Percentiles rank a stretch among this genome's conserved stretches.
phyloP scores from a whole-genome alignment of 2,113 vertebrate genomes.

The Pyxicephalus adspersus region DNA sequence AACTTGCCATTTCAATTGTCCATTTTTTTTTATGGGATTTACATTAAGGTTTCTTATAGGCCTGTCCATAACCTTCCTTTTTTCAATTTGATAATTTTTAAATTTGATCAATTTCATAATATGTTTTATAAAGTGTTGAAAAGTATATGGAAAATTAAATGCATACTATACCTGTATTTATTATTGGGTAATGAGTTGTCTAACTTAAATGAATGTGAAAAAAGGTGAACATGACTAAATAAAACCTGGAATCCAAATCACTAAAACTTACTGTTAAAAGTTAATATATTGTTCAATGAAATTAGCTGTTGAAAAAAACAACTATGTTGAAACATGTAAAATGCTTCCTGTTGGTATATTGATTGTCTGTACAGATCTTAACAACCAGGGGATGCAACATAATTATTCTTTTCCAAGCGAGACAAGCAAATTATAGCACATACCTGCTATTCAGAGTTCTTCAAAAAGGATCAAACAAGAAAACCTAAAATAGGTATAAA shows the following conservation, averaged over 20 bases:
- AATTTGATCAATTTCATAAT: too few species aligned
- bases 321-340: constrained; percentile 33
- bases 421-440: constrained; percentile 38
- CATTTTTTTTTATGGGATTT: too few species aligned
- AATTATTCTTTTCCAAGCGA: constrained; percentile 23
- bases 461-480: not conserved
- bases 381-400: constrained; percentile 12
- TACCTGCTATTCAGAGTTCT: not conserved
- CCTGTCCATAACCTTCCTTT: too few species aligned
- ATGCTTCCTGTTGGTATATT: constrained; percentile 43
- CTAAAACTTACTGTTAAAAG: not conserved
- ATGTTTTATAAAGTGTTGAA: too few species aligned
- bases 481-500: constrained; percentile 3
- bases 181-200: not conserved
- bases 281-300: constrained; percentile 34
- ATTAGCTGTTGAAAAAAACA: constrained; percentile 15
- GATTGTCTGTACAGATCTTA: constrained; percentile 8
- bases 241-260: not conserved
- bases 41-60: too few species aligned
- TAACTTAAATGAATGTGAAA: too few species aligned
- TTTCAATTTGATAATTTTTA: too few species aligned
- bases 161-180: not conserved
- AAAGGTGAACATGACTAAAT: constrained; percentile 11
- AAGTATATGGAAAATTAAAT: not conserved
- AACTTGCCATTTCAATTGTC: too few species aligned